phyloP scores from a whole-genome alignment of 1,140 invertebrate species.

The Potamilus streckersoni region DNA sequence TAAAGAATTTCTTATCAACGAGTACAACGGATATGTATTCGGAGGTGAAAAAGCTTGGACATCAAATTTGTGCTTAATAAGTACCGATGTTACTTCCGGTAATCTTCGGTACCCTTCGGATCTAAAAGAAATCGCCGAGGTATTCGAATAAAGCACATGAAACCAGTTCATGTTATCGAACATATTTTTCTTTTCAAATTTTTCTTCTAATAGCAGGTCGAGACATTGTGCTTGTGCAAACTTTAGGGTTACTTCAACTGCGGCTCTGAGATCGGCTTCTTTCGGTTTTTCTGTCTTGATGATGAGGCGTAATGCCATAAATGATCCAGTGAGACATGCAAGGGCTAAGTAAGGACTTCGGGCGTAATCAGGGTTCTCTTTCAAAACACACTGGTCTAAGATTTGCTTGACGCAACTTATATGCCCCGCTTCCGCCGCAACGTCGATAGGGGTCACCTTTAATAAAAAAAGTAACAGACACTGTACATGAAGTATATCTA shows the following conservation, averaged over 20 bases:
- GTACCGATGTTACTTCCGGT: constrained; percentile 46
- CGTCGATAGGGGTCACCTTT: constrained; percentile 47
- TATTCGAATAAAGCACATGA: constrained; percentile 51
- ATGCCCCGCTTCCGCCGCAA: constrained; percentile 46
- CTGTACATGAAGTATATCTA: too few relatives aligned
- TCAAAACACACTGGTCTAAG: constrained; percentile 46
- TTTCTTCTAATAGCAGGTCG: constrained; percentile 43
- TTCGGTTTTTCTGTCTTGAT: constrained; percentile 38
- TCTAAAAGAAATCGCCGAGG: constrained; percentile 32
- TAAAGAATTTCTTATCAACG: constrained; percentile 44
- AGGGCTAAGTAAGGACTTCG: constrained; percentile 47
- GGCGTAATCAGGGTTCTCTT: constrained; percentile 37
- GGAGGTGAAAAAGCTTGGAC: constrained; percentile 39
- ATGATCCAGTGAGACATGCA: constrained; percentile 43
- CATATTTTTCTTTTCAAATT: constrained; percentile 35
- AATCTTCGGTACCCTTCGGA: constrained; percentile 37
- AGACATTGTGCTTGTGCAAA: constrained; percentile 41
- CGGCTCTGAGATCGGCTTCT: constrained; percentile 38
- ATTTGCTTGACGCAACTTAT: constrained; percentile 45
- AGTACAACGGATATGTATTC: constrained; percentile 56
- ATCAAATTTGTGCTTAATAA: constrained; percentile 44
- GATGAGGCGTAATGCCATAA: constrained; percentile 34
- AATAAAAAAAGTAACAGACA: constrained; percentile 1
- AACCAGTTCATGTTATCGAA: constrained; percentile 51
- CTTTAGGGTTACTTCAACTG: constrained; percentile 42